Evolutionary conservation across 1,140 invertebrate genomes (phyloP).

Genomic region (Lineus longissimus): DNA sequence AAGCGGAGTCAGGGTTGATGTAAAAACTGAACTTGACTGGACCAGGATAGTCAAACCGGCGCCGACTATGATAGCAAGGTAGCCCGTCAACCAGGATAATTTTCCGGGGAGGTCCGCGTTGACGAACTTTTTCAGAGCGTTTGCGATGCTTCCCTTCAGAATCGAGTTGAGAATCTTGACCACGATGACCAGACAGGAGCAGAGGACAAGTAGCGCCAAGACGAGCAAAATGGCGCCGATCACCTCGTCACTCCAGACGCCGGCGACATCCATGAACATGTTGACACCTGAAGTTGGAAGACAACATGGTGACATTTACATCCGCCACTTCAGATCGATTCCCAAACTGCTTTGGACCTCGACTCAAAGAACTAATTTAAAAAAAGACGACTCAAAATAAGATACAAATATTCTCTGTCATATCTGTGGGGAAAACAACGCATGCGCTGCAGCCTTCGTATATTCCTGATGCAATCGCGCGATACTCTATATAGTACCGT

Average conservation of each 20-base stretch:
- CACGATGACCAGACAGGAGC: constrained; percentile 57
- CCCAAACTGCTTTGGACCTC: too few relatives aligned
- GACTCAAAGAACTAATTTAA: too few relatives aligned
- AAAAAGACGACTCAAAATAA: too few relatives aligned
- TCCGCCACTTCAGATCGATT: too few relatives aligned
- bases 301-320: not conserved
- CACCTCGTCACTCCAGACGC: constrained; percentile 43
- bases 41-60: constrained; percentile 61
- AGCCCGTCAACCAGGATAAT: constrained; percentile 50
- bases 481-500: too few relatives aligned
- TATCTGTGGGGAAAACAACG: too few relatives aligned
- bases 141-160: constrained; percentile 54
- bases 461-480: too few relatives aligned
- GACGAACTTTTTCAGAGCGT: constrained; percentile 54
- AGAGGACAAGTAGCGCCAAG: constrained; percentile 56
- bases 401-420: too few relatives aligned
- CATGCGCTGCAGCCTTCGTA: too few relatives aligned
- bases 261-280: constrained; percentile 19
- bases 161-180: constrained; percentile 59
- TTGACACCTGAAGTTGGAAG: constrained; percentile 12
- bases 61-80: constrained; percentile 60
- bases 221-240: constrained; percentile 55
- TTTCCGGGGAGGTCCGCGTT: constrained; percentile 56
- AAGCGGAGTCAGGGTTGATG: constrained; percentile 63
- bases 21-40: constrained; percentile 65